Evolutionary conservation across 2,888 invertebrate species (phyloP).

Genomic region (Unio pictorum): DNA sequence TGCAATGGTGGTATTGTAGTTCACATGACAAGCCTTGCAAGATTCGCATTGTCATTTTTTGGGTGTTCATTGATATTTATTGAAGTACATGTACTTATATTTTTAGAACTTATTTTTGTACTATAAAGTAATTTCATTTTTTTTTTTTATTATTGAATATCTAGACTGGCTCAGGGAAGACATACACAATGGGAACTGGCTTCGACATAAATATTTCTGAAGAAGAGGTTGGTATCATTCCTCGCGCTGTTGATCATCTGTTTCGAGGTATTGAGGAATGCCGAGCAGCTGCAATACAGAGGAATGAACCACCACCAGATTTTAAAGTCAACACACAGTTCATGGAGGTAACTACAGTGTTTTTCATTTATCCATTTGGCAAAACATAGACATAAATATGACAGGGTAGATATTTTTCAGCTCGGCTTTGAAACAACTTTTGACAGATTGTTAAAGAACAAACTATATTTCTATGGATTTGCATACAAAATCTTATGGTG

Average conservation of each 20-base stretch:
- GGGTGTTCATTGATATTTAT: neutral
- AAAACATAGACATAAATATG: neutral
- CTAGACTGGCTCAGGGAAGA: slow-evolving; percentile 98
- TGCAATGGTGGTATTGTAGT: no score
- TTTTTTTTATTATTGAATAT: slow-evolving; percentile 20
- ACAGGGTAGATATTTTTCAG: no score
- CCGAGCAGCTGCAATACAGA: slow-evolving; percentile 75
- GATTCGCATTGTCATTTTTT: neutral
- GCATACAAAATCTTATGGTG: no score
- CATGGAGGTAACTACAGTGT: slow-evolving; percentile 76
- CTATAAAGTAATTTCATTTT: neutral
- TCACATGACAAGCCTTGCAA: neutral
- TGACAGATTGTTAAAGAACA: no score
- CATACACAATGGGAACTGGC: slow-evolving; percentile 98
- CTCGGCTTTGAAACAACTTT: no score
- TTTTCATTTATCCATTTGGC: neutral
- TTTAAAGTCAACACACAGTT: slow-evolving; percentile 91
- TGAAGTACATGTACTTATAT: neutral
- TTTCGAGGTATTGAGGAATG: slow-evolving; percentile 79
- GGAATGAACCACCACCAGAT: slow-evolving; percentile 81
- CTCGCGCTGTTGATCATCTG: slow-evolving; percentile 93
- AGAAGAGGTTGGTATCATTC: slow-evolving; percentile 88
- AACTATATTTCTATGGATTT: no score
- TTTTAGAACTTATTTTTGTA: neutral
- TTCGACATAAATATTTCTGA: slow-evolving; percentile 82